phyloP scores from a whole-genome alignment of 2,888 invertebrate genomes.

The Agrilus mali region DNA sequence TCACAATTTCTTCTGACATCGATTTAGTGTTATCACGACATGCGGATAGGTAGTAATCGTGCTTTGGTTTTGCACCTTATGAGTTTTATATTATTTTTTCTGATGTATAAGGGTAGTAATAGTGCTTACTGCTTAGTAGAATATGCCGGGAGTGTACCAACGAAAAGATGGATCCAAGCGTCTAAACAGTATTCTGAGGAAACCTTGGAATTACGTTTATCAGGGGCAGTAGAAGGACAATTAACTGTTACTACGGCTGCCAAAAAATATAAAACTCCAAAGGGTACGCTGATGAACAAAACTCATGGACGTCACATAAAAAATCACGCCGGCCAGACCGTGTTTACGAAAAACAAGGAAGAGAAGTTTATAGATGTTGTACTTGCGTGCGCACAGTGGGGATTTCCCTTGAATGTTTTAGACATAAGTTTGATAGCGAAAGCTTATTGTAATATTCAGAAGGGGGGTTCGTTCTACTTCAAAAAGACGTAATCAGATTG shows the following conservation, averaged over 20 bases:
- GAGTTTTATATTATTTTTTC: not conserved
- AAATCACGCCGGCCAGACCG: not conserved
- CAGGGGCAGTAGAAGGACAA: slow-evolving; percentile 1
- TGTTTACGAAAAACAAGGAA: slow-evolving; percentile 3
- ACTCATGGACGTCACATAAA: slow-evolving; percentile 1
- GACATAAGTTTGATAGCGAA: slow-evolving; percentile 3
- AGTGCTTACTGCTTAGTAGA: not conserved
- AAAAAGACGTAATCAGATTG: too few relatives aligned
- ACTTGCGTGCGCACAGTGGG: slow-evolving; percentile 3
- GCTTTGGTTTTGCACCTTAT: not conserved
- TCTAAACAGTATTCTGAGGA: slow-evolving; percentile 3
- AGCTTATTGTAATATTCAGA: too few relatives aligned
- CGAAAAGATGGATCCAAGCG: slow-evolving; percentile 3
- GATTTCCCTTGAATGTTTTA: slow-evolving; percentile 2
- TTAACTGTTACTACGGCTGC: not conserved
- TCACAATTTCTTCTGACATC: too few relatives aligned
- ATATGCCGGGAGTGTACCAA: not conserved
- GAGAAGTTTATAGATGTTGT: slow-evolving; percentile 2
- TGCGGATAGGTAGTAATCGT: too few relatives aligned
- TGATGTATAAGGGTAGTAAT: not conserved
- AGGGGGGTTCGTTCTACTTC: too few relatives aligned
- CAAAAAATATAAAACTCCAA: slow-evolving; percentile 4
- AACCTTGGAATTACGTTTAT: slow-evolving; percentile 2
- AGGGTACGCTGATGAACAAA: slow-evolving; percentile 5
- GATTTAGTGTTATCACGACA: too few relatives aligned